Base-by-base conservation (phyloP, 2,113 vertebrate species). In the Sturnira hondurensis region DNA sequence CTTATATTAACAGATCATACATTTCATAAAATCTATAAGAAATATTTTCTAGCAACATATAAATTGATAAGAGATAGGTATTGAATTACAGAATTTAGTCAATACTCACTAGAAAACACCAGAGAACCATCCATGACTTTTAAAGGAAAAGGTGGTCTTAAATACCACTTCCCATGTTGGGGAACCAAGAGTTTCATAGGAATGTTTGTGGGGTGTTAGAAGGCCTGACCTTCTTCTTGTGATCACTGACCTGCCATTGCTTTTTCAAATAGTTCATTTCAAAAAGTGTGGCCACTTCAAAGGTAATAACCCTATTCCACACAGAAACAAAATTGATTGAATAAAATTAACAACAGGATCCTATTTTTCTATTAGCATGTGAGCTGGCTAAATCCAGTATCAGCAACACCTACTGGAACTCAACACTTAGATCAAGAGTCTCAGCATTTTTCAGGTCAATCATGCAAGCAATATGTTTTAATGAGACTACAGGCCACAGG, bases 391-490 rank as follows among this genome's bases (percentile, higher is more conserved):
- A 56, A 38, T 71, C 28, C 33, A 61, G 3, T 80, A 76, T 56
- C 22, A 68, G 10, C n/a, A 92, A 61, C 20, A 68, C 22, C 58
- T 86, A 89, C 73, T 54, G 38, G 78, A 92, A 91, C 24, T 84
- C 76, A 80, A 52, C 70, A 45, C 70, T 87, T 63, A 89, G 54
- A 91, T 63, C 77, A 86, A 86, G 67, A 73, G 74, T 86, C 47
- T 61, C 24, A 96, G 82, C 33, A 82, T 67, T 68, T 92, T 96
- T 94, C 45, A 95, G 20, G 74, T 89, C 70, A 91, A 47, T 95
- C 83, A 92, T 93, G 47, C 74, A 86, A 88, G 45, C 31, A 61
- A 45, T 68, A 91, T 41, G 20, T 91, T 95, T 93, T 89, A 95
- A 96, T 93, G 83, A 96, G 63, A 15, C 80, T 33, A n/a, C n/a